Evolutionary conservation across 2,113 vertebrate species (phyloP).

Genomic region (Engraulis encrasicolus): DNA sequence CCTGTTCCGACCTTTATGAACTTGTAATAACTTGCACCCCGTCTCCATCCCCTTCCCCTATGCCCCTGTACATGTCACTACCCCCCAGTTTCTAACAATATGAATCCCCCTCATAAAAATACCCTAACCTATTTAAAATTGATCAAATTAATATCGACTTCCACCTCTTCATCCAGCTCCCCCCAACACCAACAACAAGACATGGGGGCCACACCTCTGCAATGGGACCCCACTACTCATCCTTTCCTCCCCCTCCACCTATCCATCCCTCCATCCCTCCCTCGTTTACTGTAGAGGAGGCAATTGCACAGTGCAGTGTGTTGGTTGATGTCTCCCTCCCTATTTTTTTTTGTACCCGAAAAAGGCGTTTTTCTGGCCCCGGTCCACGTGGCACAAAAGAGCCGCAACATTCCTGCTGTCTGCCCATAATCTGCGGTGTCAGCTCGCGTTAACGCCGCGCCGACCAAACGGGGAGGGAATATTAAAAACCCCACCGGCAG

Average conservation of each 20-base stretch:
- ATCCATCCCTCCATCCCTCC: slow-evolving; percentile 14
- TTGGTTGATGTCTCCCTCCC: slow-evolving; percentile 76
- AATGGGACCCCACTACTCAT: neutral
- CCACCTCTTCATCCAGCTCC: too few relatives aligned
- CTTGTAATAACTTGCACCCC: too few relatives aligned
- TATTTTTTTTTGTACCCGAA: slow-evolving; percentile 80
- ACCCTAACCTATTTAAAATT: too few relatives aligned
- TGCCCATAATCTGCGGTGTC: slow-evolving; percentile 99
- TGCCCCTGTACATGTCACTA: too few relatives aligned
- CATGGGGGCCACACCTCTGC: neutral
- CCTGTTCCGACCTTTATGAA: too few relatives aligned
- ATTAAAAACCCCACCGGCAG: slow-evolving; percentile 95
- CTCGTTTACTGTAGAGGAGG: slow-evolving; percentile 72
- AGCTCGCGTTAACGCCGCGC: slow-evolving; percentile 98
- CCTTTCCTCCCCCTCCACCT: neutral
- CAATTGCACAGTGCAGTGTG: slow-evolving; percentile 79
- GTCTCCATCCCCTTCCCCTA: too few relatives aligned
- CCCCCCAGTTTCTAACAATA: too few relatives aligned
- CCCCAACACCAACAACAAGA: neutral
- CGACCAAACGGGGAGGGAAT: slow-evolving; percentile 86
- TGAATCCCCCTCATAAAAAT: too few relatives aligned
- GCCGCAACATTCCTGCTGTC: slow-evolving; percentile 97
- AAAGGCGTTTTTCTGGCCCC: slow-evolving; percentile 88
- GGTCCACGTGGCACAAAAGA: slow-evolving; percentile 95
- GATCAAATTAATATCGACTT: too few relatives aligned